These are phyloP conservation scores for Lagorchestes hirsutus DNA, from an alignment of 2,797 vertebrate genomes.

Conservation along the genomic window DNA sequence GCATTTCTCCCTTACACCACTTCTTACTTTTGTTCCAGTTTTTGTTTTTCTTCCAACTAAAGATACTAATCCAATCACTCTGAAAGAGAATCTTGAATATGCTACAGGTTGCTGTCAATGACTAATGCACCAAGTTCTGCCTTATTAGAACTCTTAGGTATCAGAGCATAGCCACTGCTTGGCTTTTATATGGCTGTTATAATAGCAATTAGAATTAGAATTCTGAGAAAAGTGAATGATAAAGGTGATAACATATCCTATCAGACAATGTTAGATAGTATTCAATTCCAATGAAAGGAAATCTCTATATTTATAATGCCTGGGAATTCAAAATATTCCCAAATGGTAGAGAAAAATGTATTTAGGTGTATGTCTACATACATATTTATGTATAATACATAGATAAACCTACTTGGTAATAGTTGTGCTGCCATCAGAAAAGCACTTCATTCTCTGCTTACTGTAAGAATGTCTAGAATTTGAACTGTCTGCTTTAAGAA, in stretches of 20 bases:
- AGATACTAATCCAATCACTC: neutral
- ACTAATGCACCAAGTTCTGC: conserved; percentile 34
- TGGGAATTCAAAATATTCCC: conserved; percentile 42
- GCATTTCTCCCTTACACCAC: neutral
- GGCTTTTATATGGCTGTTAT: conserved; percentile 20
- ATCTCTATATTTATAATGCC: conserved; percentile 47
- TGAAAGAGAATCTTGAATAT: conserved; percentile 23
- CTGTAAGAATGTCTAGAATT: conserved; percentile 48
- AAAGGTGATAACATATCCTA: neutral
- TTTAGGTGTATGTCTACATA: neutral
- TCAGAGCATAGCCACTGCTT: conserved; percentile 29
- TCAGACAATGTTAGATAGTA: conserved; percentile 16
- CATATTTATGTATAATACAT: neutral
- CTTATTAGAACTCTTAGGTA: conserved; percentile 43
- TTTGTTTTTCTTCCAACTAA: conserved; percentile 29
- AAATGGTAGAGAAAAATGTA: neutral
- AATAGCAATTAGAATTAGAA: conserved; percentile 25
- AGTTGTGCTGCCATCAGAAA: neutral
- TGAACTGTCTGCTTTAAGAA: conserved; percentile 59
- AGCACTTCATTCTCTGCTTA: neutral
- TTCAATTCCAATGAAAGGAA: conserved; percentile 37
- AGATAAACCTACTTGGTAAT: neutral
- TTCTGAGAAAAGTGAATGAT: conserved; percentile 15
- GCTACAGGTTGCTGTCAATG: conserved; percentile 30
- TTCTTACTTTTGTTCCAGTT: neutral